Percentiles rank a stretch among this genome's conserved stretches.
phyloP scores from a whole-genome alignment of 2,888 invertebrate species.

The Reticulitermes lucifugus region DNA sequence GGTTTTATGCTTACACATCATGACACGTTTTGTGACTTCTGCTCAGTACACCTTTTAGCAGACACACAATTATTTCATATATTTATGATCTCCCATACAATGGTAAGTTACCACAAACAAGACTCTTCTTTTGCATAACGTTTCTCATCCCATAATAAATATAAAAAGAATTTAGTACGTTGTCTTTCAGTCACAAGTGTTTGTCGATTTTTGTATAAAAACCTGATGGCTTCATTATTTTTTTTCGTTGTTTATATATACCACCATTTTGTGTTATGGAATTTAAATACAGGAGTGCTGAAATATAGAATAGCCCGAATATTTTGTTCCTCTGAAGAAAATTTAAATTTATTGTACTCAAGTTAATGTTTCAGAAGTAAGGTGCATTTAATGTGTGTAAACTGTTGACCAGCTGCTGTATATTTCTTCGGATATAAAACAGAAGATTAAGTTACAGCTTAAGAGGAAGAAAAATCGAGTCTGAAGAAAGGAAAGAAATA shows the following conservation, averaged over 20 bases:
- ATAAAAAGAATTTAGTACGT: neutral
- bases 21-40: neutral
- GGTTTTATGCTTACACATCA: neutral
- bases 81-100: conserved; percentile 9
- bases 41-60: neutral
- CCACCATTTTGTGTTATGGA: neutral
- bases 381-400: neutral
- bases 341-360: neutral
- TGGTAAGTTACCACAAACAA: conserved; percentile 16
- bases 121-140: neutral
- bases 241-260: neutral
- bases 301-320: neutral
- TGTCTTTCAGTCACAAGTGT: neutral
- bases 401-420: neutral
- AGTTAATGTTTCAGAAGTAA: neutral
- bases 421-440: neutral
- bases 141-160: neutral
- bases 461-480: neutral
- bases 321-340: conserved; percentile 6
- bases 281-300: neutral
- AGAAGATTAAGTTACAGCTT: neutral
- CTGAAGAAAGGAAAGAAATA: neutral
- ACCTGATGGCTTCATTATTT: neutral
- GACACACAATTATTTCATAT: neutral
- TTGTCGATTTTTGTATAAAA: conserved; percentile 4